phyloP scores from a whole-genome alignment of 2,113 vertebrate species.

The Clarias batrachus region DNA sequence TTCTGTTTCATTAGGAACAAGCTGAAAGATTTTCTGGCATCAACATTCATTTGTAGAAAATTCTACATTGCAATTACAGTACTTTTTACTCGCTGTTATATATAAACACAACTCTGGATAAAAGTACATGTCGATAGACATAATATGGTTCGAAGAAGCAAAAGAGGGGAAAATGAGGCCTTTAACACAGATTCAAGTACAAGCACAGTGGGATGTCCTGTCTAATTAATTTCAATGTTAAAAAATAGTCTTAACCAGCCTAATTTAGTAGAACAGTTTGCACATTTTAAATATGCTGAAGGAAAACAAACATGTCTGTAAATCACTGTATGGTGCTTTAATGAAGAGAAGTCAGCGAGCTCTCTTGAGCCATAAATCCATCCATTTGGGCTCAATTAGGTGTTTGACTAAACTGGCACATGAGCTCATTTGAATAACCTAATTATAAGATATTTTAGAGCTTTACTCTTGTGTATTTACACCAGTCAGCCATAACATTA shows the following conservation, averaged over 20 bases:
- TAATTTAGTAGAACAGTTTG: constrained; percentile 61
- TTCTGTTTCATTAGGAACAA: not conserved
- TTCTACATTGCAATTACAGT: too few relatives aligned
- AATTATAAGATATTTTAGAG: constrained; percentile 15
- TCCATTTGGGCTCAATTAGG: constrained; percentile 40
- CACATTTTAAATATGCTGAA: constrained; percentile 58
- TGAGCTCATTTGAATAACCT: constrained; percentile 32
- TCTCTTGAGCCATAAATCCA: constrained; percentile 42
- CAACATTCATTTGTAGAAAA: not conserved
- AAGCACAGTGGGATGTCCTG: constrained; percentile 61
- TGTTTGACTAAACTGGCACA: constrained; percentile 9
- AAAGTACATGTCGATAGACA: not conserved
- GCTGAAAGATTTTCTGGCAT: not conserved
- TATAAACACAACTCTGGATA: not conserved
- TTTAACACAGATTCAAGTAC: constrained; percentile 59
- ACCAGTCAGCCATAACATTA: too few relatives aligned
- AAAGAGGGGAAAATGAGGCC: constrained; percentile 51
- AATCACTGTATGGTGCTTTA: constrained; percentile 65
- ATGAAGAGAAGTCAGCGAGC: constrained; percentile 54
- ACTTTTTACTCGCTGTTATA: not conserved
- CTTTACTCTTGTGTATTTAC: not conserved
- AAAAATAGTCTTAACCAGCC: constrained; percentile 64
- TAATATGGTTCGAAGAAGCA: constrained; percentile 30
- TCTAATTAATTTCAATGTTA: constrained; percentile 67
- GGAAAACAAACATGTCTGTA: constrained; percentile 60